Conservation (phyloP, 2,113 vertebrate species). For the Mirza zaza region DNA sequence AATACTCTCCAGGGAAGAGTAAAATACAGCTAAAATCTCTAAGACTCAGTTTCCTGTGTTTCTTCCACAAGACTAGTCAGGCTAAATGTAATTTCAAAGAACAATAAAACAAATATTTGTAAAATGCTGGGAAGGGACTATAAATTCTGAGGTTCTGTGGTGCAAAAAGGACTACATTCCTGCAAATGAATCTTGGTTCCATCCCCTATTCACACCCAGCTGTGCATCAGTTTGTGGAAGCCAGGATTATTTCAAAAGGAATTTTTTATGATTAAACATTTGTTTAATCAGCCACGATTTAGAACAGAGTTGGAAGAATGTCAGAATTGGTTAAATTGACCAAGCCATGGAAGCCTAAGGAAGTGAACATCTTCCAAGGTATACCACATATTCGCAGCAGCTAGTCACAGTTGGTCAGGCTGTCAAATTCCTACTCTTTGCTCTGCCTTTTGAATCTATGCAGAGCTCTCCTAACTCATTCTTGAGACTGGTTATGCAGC, state of each 20-base stretch:
- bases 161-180: background rate
- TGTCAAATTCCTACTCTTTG: background rate
- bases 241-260: background rate
- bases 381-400: background rate
- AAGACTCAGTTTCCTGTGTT: background rate
- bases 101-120: background rate
- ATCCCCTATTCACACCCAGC: background rate
- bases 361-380: background rate
- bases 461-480: background rate
- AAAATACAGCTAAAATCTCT: background rate
- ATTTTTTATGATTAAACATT: background rate
- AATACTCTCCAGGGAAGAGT: background rate
- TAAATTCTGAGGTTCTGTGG: background rate
- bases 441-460: background rate
- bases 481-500: background rate
- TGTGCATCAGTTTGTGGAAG: background rate
- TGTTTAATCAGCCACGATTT: background rate
- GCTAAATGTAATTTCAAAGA: background rate
- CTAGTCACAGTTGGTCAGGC: background rate
- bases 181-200: background rate
- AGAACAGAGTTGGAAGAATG: background rate
- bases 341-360: background rate
- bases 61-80: background rate
- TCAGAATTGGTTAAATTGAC: background rate
- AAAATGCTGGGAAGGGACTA: background rate